A percentile compares a stretch with the other conserved stretches of the same genome.
Evolutionary conservation across 1,140 invertebrate genomes (phyloP).

Genomic region (Orussus abietinus): DNA sequence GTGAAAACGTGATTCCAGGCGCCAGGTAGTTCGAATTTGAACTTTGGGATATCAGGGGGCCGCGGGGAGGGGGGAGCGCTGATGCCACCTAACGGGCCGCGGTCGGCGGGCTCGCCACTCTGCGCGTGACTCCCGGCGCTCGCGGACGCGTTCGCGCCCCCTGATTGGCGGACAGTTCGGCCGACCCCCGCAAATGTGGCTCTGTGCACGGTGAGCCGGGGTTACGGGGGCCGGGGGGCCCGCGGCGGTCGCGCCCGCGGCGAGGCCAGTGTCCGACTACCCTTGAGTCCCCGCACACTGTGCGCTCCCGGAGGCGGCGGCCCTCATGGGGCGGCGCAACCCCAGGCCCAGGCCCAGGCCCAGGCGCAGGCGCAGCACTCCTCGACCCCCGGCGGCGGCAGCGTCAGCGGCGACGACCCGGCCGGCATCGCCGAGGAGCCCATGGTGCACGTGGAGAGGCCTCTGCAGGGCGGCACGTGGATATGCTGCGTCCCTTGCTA

Average conservation of each 20-base stretch:
- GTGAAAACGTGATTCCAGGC: conserved; percentile 13
- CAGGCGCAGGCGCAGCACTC: conserved; percentile 5
- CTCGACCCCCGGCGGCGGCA: conserved; percentile 11
- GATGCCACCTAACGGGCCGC: not conserved
- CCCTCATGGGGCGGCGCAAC: conserved; percentile 20
- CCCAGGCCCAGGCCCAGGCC: conserved; percentile 1
- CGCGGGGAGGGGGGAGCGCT: not conserved
- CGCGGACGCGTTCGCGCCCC: conserved; percentile 13
- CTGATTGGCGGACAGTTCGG: conserved; percentile 22
- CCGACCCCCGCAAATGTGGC: conserved; percentile 45
- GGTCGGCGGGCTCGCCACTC: conserved; percentile 4
- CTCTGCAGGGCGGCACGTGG: conserved; percentile 52
- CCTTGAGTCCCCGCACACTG: conserved; percentile 36
- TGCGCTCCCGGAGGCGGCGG: conserved; percentile 30
- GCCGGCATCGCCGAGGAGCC: conserved; percentile 33
- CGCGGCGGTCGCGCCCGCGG: conserved; percentile 27
- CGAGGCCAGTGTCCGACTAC: conserved; percentile 28
- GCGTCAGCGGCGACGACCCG: conserved; percentile 9
- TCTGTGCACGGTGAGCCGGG: conserved; percentile 47
- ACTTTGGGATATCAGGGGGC: not conserved
- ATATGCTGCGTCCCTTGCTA: conserved; percentile 60
- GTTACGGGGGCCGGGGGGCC: conserved; percentile 38
- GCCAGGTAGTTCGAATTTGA: not conserved
- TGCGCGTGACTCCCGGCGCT: not conserved
- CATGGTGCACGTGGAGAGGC: conserved; percentile 38